These are phyloP conservation scores for Myrmecobius fasciatus DNA, from an alignment of 2,113 vertebrate genomes.

Conservation along the genomic window DNA sequence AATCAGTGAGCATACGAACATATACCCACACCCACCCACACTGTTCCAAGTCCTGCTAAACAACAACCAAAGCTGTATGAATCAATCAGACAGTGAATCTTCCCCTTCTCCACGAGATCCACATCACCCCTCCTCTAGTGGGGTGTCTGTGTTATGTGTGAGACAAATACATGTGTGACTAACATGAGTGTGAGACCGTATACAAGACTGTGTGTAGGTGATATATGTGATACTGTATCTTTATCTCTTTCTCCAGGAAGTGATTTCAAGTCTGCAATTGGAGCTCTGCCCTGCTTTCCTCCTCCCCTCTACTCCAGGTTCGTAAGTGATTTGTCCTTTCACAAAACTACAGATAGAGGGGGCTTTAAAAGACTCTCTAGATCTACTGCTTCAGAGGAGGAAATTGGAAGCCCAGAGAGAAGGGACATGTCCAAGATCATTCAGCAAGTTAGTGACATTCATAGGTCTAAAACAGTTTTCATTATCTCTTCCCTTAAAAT, in stretches of 20 bases:
- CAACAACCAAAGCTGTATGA: background rate
- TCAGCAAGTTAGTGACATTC: background rate
- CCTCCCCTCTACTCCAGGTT: slow-evolving; percentile 84
- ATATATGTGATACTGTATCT: background rate
- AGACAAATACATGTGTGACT: background rate
- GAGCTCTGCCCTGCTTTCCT: slow-evolving; percentile 87
- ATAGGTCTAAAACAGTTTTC: background rate
- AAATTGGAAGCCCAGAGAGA: background rate
- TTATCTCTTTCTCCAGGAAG: slow-evolving; percentile 67
- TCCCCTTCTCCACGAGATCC: too few relatives aligned
- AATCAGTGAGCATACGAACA: background rate
- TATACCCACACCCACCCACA: background rate
- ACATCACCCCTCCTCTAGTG: background rate
- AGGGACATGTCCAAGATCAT: background rate
- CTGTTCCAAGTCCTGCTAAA: background rate
- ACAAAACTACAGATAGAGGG: background rate
- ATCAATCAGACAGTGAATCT: background rate
- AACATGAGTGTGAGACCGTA: too few relatives aligned
- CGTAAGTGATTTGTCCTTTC: slow-evolving; percentile 42
- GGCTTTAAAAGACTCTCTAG: background rate
- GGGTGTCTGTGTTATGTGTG: background rate
- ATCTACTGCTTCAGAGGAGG: background rate
- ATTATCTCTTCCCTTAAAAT: background rate
- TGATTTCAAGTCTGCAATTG: slow-evolving; percentile 74
- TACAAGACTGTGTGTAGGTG: background rate